Conservation (phyloP, 2,888 invertebrate species). For the Choristoneura rosaceana region DNA sequence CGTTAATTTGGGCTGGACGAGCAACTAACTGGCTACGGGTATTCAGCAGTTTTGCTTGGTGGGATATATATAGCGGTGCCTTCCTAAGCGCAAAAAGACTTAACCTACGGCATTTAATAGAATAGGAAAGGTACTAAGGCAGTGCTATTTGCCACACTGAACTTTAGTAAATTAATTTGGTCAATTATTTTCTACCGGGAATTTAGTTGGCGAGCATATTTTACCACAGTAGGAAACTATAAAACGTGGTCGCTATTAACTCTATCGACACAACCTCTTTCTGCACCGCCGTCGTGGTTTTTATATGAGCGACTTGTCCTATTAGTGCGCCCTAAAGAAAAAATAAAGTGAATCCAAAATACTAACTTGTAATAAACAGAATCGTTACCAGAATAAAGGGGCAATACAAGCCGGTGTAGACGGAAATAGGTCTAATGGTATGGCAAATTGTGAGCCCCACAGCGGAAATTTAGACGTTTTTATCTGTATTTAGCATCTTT, state of each 20-base stretch:
- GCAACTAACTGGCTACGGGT: not conserved
- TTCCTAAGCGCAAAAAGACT: too few species aligned
- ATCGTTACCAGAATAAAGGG: conserved; percentile 7
- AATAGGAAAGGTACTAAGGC: too few species aligned
- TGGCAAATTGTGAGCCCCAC: conserved; percentile 31
- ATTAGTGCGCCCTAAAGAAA: not conserved
- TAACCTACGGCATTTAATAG: too few species aligned
- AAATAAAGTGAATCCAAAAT: conserved; percentile 8
- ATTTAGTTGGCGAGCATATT: not conserved
- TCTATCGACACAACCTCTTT: conserved; percentile 24
- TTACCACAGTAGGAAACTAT: not conserved
- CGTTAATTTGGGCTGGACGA: not conserved
- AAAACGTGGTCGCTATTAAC: conserved; percentile 20
- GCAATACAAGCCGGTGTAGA: conserved; percentile 12
- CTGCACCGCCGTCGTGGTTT: not conserved
- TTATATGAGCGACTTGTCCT: conserved; percentile 4
- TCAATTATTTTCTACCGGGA: not conserved
- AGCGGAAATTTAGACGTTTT: conserved; percentile 28
- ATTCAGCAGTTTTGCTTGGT: not conserved
- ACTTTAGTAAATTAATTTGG: not conserved
- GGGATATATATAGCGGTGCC: too few species aligned
- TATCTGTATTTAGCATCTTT: conserved; percentile 28
- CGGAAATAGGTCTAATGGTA: conserved; percentile 24
- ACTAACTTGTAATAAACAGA: conserved; percentile 21
- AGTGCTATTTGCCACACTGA: not conserved